These are phyloP conservation scores for Gadus macrocephalus DNA, from an alignment of 2,113 vertebrate species.

Conservation along the genomic window DNA sequence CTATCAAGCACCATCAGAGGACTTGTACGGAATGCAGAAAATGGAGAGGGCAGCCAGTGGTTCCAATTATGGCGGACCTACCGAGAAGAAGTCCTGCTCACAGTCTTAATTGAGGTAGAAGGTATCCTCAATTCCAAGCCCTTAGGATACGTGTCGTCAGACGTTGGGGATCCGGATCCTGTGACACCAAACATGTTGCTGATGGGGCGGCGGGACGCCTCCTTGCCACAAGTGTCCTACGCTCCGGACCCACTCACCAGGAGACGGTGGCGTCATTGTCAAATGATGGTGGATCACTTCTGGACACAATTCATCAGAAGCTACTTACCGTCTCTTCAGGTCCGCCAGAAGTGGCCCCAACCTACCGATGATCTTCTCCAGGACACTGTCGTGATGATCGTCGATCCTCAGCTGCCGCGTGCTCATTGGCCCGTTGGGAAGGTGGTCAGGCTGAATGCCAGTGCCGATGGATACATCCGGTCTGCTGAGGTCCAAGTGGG, in stretches of 20 bases:
- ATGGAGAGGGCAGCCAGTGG: background rate
- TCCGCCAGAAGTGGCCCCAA: background rate
- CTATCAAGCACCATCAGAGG: background rate
- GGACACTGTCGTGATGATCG: conserved; percentile 5
- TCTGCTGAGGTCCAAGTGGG: background rate
- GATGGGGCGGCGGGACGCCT: background rate
- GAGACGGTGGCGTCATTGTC: background rate
- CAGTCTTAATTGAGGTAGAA: too few relatives aligned
- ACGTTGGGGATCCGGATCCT: background rate
- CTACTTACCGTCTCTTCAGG: conserved; percentile 8
- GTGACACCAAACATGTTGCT: conserved; percentile 4
- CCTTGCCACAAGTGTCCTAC: conserved; percentile 5
- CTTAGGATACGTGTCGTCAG: too few relatives aligned
- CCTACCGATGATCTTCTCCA: background rate
- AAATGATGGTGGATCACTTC: conserved; percentile 15
- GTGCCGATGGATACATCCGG: conserved; percentile 2
- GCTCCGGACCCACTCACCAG: background rate
- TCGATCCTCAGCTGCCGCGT: background rate
- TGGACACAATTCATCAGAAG: conserved; percentile 10
- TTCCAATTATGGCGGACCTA: conserved; percentile 3
- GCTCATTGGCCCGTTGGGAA: conserved; percentile 8
- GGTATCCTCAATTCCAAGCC: too few relatives aligned
- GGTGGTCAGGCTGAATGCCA: conserved; percentile 4
- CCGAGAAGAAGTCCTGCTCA: too few relatives aligned
- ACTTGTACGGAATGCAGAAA: background rate